Conservation (phyloP, 2,888 invertebrate species). For the Melanophora roralis region DNA sequence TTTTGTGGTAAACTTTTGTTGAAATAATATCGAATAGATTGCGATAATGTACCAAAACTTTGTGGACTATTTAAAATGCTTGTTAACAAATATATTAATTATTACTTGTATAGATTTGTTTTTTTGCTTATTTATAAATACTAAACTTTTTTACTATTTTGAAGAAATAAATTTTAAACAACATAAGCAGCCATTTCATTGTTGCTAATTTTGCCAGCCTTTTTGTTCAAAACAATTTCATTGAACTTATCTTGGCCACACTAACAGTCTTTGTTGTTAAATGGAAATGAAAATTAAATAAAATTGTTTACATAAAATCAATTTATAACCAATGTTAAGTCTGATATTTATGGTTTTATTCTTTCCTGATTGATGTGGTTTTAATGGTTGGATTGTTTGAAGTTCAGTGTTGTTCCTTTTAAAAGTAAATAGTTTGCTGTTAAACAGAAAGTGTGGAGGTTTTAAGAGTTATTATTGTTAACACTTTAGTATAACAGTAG, state of each 20-base stretch:
- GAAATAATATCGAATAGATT: too few species aligned
- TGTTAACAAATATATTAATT: too few species aligned
- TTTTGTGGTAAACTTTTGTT: too few species aligned
- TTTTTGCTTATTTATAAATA: too few species aligned
- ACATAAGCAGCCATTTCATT: too few species aligned
- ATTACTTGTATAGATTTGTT: too few species aligned
- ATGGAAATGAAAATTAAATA: conserved; percentile 27
- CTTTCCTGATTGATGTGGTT: conserved; percentile 60
- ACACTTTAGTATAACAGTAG: not conserved
- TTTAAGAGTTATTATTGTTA: conserved; percentile 15
- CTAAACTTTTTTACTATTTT: too few species aligned
- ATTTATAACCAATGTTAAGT: conserved; percentile 41
- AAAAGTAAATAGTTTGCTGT: conserved; percentile 6
- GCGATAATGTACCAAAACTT: too few species aligned
- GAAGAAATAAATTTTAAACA: too few species aligned
- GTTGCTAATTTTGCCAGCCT: too few species aligned
- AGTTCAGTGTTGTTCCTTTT: conserved; percentile 26
- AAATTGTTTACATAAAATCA: not conserved
- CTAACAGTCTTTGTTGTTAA: not conserved
- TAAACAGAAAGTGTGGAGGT: not conserved
- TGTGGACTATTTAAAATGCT: too few species aligned
- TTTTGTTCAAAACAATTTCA: not conserved
- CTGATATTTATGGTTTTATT: conserved; percentile 32
- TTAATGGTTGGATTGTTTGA: conserved; percentile 17
- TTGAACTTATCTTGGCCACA: not conserved